Evolutionary conservation across 2,797 vertebrate genomes (phyloP).

Genomic region (Lagorchestes hirsutus): DNA sequence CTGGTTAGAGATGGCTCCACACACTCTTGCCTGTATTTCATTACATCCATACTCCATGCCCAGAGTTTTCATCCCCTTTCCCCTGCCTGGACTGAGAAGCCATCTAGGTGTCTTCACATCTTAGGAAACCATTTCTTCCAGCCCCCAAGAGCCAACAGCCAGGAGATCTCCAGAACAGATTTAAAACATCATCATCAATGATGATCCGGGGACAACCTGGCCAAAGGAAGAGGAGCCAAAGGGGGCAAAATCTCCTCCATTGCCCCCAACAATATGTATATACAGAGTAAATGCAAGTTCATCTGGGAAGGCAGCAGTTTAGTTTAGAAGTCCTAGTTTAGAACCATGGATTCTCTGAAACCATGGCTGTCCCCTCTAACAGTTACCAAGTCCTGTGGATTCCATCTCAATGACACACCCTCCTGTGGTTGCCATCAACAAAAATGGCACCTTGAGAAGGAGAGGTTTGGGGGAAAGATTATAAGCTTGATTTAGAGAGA

Average conservation of each 20-base stretch:
- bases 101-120: too few relatives aligned
- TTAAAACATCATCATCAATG: neutral
- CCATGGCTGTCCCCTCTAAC: too few relatives aligned
- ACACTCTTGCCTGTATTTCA: too few relatives aligned
- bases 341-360: too few relatives aligned
- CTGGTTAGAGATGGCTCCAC: too few relatives aligned
- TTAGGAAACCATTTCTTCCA: neutral
- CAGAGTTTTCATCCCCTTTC: too few relatives aligned
- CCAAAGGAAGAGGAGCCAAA: neutral
- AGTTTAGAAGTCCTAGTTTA: neutral
- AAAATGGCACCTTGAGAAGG: neutral
- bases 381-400: neutral
- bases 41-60: too few relatives aligned
- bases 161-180: neutral
- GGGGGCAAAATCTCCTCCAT: neutral
- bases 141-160: neutral
- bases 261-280: neutral
- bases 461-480: neutral
- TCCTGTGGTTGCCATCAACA: neutral
- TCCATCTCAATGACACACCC: neutral
- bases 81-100: too few relatives aligned
- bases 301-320: neutral
- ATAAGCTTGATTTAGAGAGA: neutral
- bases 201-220: neutral
- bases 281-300: neutral